phyloP scores from a whole-genome alignment of 1,140 invertebrate species.

The Rhynchophorus ferrugineus region DNA sequence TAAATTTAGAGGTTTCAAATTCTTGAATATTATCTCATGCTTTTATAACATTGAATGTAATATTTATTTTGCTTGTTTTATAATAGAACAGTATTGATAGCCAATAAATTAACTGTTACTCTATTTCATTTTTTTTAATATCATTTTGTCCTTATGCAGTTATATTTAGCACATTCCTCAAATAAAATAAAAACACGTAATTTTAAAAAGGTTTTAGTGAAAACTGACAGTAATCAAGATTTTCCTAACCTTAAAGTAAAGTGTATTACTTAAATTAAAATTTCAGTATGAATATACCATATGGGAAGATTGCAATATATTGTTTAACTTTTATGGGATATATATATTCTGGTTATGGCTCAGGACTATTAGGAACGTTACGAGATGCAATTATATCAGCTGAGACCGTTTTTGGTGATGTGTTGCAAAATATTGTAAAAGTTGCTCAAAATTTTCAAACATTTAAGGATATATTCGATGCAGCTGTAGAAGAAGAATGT shows the following conservation, averaged over 20 bases:
- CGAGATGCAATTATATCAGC: constrained; percentile 70
- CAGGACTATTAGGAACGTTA: constrained; percentile 61
- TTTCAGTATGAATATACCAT: constrained; percentile 57
- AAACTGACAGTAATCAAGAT: constrained; percentile 18
- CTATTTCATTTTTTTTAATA: too few species aligned
- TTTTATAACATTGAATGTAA: background rate
- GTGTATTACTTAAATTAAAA: background rate
- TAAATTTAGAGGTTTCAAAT: constrained; percentile 14
- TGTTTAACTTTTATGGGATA: constrained; percentile 66
- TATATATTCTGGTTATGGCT: constrained; percentile 72
- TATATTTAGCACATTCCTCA: too few species aligned
- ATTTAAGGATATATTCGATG: constrained; percentile 74
- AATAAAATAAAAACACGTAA: background rate
- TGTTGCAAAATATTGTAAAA: constrained; percentile 67
- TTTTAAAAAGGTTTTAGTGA: background rate
- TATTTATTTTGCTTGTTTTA: too few species aligned
- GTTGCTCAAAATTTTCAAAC: constrained; percentile 66
- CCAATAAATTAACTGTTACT: too few species aligned
- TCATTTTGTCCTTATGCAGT: too few species aligned
- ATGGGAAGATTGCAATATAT: constrained; percentile 68
- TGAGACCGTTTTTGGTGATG: constrained; percentile 66
- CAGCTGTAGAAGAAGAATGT: constrained; percentile 76
- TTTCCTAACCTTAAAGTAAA: constrained; percentile 8
- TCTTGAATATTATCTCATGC: background rate
- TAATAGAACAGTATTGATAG: too few species aligned